A percentile compares a stretch with the other conserved stretches of the same genome.
These are phyloP conservation scores for Anser brachyrhynchus DNA, from an alignment of 2,113 vertebrate genomes.

Conservation along the genomic window DNA sequence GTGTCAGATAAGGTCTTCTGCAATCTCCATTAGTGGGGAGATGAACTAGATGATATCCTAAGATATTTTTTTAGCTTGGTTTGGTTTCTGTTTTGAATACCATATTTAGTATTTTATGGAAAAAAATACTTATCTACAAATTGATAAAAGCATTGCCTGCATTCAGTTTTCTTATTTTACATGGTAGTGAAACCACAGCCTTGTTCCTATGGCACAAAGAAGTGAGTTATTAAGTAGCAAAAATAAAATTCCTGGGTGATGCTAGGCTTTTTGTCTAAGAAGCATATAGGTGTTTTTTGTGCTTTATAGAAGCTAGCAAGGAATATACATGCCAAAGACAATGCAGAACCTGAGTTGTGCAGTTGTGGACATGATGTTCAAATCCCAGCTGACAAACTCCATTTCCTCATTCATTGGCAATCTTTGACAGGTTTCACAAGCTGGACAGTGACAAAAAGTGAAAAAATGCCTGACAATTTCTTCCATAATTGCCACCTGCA, in stretches of 20 bases:
- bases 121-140: background rate
- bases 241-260: background rate
- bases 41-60: background rate
- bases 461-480: background rate
- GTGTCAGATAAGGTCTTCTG: background rate
- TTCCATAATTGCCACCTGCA: conserved; percentile 35
- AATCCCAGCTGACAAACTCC: background rate
- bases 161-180: background rate
- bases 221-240: background rate
- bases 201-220: background rate
- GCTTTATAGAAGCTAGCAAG: background rate
- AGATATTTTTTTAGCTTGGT: background rate
- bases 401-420: background rate
- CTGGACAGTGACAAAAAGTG: background rate
- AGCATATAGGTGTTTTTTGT: background rate
- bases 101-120: background rate
- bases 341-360: background rate
- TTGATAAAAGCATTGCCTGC: background rate
- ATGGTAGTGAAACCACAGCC: background rate
- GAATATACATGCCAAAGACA: background rate
- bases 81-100: background rate
- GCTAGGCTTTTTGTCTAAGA: background rate
- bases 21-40: background rate
- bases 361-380: background rate
- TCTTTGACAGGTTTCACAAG: background rate